phyloP scores from a whole-genome alignment of 2,797 vertebrate genomes.

The Serranus cabrilla region DNA sequence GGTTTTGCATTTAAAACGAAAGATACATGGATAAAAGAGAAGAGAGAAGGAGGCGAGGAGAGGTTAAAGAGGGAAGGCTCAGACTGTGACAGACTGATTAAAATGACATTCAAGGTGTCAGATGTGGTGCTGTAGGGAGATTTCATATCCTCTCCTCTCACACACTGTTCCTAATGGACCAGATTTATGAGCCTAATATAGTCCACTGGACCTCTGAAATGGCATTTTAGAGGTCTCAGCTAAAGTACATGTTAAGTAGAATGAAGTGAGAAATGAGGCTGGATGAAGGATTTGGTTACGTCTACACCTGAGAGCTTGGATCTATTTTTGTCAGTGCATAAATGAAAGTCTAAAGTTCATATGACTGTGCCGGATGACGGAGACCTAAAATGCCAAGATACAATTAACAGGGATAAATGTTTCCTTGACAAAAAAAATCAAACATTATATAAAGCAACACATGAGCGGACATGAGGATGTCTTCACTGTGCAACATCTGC shows the following conservation, averaged over 20 bases:
- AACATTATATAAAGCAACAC: not conserved
- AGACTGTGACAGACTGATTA: conserved; percentile 72
- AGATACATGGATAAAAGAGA: conserved; percentile 54
- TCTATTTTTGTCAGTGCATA: conserved; percentile 21
- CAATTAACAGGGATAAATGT: not conserved
- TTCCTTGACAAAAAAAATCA: not conserved
- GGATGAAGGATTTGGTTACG: conserved; percentile 7
- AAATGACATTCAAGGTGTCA: conserved; percentile 76
- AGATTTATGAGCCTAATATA: conserved; percentile 70
- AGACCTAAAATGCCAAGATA: not conserved
- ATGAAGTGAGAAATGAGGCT: conserved; percentile 32
- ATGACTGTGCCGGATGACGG: not conserved
- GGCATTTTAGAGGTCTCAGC: conserved; percentile 57
- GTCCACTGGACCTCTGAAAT: conserved; percentile 61
- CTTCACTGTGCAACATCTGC: not conserved
- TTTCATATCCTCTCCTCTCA: conserved; percentile 66
- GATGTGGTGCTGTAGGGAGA: conserved; percentile 62
- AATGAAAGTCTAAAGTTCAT: conserved; percentile 21
- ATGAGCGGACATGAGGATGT: not conserved
- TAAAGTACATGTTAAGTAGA: conserved; percentile 52
- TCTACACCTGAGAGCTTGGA: conserved; percentile 6
- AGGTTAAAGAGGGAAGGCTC: conserved; percentile 66
- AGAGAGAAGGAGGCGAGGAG: conserved; percentile 46
- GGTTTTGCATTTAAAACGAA: conserved; percentile 67
- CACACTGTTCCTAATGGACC: conserved; percentile 56